These are phyloP conservation scores for Enteromius treurensis DNA, from an alignment of 2,797 vertebrate genomes.

Conservation along the genomic window DNA sequence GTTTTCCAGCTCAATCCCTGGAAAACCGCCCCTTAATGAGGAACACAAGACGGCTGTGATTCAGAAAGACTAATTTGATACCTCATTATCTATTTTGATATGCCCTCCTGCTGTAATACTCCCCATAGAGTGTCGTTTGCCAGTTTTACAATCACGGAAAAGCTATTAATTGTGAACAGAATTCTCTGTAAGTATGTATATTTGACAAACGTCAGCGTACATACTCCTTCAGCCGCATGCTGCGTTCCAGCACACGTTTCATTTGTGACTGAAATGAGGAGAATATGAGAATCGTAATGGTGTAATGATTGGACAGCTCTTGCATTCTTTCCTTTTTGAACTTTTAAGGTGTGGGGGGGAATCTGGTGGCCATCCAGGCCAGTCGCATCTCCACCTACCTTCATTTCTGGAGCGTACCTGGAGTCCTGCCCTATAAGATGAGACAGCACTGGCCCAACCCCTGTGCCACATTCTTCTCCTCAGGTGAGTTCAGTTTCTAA, in stretches of 20 bases:
- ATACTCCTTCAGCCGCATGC: background rate
- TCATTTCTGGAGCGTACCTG: conserved; percentile 90
- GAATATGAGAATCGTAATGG: conserved; percentile 14
- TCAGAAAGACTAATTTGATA: conserved; percentile 26
- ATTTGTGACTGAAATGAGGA: conserved; percentile 10
- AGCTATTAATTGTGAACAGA: conserved; percentile 18
- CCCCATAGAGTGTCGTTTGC: background rate
- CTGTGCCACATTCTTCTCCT: conserved; percentile 85
- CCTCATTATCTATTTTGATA: conserved; percentile 15
- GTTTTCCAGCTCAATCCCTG: conserved; percentile 30
- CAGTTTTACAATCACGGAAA: conserved; percentile 26
- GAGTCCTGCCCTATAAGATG: conserved; percentile 91
- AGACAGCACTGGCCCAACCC: conserved; percentile 90
- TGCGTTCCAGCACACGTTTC: background rate
- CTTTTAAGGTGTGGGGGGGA: conserved; percentile 89
- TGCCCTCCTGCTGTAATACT: conserved; percentile 12
- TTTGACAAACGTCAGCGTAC: background rate
- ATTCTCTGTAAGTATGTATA: conserved; percentile 29
- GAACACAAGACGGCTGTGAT: conserved; percentile 11
- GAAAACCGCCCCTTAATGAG: conserved; percentile 14
- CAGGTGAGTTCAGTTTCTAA: conserved; percentile 75
- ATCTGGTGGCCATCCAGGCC: conserved; percentile 95
- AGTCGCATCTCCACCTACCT: conserved; percentile 95
- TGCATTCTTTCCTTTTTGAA: conserved; percentile 2
- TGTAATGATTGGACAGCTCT: conserved; percentile 35